Evolutionary conservation across 37 sponge, comb jelly and placozoan genomes (phyloP).

Genomic region (Ianthella basta): DNA sequence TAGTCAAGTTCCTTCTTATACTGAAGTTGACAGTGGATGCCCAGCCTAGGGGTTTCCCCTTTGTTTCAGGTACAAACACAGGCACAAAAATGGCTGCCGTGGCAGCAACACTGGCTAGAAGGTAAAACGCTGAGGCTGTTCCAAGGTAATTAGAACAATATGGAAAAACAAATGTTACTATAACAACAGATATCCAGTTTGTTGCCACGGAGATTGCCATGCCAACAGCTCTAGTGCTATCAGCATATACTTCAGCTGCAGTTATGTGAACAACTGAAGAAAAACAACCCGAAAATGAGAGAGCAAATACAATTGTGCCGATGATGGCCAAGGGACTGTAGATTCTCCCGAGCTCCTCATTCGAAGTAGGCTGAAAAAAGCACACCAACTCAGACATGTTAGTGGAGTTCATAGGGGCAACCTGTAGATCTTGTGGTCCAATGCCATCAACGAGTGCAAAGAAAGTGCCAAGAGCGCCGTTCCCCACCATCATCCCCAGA

Average conservation of each 20-base stretch:
- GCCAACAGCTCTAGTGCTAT: not conserved
- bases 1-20: not conserved
- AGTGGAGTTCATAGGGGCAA: not conserved
- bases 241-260: not conserved
- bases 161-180: conserved; percentile 6
- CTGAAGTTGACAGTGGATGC: not conserved
- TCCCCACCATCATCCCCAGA: not conserved
- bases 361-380: not conserved
- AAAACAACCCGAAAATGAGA: not conserved
- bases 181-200: not conserved
- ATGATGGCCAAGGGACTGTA: not conserved
- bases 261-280: not conserved
- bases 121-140: not conserved
- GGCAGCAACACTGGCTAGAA: not conserved
- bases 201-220: not conserved
- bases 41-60: not conserved
- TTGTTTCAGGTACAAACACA: conserved; percentile 5
- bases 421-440: not conserved
- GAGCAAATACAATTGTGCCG: not conserved
- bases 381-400: not conserved
- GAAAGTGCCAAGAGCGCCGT: not conserved
- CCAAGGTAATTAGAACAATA: not conserved
- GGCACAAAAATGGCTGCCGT: not conserved
- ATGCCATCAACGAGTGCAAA: no score
- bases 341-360: not conserved